Conservation (phyloP, 2,888 invertebrate species). For the Hirtodrosophila confusa region DNA sequence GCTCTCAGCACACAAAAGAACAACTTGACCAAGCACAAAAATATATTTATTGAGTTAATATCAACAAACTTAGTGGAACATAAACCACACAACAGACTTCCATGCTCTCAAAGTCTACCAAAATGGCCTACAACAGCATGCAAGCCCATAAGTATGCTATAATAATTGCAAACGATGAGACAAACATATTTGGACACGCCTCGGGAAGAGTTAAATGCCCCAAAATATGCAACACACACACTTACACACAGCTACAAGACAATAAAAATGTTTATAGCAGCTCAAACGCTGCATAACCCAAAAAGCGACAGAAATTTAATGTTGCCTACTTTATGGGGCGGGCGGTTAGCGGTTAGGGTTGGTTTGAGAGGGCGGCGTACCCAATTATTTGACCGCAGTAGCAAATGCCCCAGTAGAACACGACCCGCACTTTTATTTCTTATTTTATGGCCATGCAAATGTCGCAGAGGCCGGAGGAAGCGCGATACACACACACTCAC, state of each 20-base stretch:
- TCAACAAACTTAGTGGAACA: conserved; percentile 9
- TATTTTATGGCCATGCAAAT: conserved; percentile 75
- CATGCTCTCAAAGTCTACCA: not conserved
- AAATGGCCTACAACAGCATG: conserved; percentile 6
- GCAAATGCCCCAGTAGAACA: conserved; percentile 22
- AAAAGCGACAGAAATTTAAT: conserved; percentile 34
- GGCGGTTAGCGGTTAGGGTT: not conserved
- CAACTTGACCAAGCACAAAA: not conserved
- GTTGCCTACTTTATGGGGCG: conserved; percentile 18
- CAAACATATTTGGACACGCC: conserved; percentile 25
- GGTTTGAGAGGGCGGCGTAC: conserved; percentile 12
- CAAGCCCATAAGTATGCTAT: conserved; percentile 57
- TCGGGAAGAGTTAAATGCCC: conserved; percentile 41
- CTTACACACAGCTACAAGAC: conserved; percentile 41
- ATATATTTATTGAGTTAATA: not conserved
- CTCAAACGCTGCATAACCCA: conserved; percentile 13
- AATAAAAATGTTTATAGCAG: conserved; percentile 64
- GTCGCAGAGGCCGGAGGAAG: conserved; percentile 33
- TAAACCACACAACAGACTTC: conserved; percentile 10
- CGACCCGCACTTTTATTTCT: conserved; percentile 64
- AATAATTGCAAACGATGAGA: conserved; percentile 72
- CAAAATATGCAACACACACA: conserved; percentile 1
- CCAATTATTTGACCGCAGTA: conserved; percentile 65
- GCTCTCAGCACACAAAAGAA: no score
- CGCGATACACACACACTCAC: conserved; percentile 10